phyloP scores from a whole-genome alignment of 92 coral and sea anemone genomes.

The Parazoanthus swiftii region DNA sequence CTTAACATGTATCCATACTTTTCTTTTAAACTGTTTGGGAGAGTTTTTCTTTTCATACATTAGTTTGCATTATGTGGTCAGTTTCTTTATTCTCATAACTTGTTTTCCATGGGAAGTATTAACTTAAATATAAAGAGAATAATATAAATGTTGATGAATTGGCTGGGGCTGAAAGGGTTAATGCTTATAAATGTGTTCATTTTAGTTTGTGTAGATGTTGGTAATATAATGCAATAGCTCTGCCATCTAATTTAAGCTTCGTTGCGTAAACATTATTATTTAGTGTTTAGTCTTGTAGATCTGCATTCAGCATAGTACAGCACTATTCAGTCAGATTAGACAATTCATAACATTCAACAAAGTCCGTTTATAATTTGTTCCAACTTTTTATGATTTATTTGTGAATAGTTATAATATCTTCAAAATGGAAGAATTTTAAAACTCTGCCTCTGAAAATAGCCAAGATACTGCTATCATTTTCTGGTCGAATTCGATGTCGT shows the following conservation, averaged over 20 bases:
- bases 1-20: no score
- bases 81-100: background rate
- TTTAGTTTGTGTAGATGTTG: background rate
- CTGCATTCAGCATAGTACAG: background rate
- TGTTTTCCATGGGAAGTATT: background rate
- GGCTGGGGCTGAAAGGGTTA: background rate
- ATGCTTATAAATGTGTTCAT: background rate
- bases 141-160: background rate
- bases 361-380: no score
- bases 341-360: background rate
- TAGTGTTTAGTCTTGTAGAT: background rate
- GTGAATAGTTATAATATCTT: no score
- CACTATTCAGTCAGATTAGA: background rate
- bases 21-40: background rate
- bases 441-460: background rate
- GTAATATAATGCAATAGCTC: constrained; percentile 31
- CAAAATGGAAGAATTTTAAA: background rate
- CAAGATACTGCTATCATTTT: no score
- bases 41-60: background rate
- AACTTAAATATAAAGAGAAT: background rate
- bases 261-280: background rate
- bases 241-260: constrained; percentile 14
- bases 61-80: background rate
- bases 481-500: no score
- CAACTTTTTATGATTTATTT: no score